Base-by-base conservation (phyloP, 2,888 invertebrate species). In the Coelopa pilipes region DNA sequence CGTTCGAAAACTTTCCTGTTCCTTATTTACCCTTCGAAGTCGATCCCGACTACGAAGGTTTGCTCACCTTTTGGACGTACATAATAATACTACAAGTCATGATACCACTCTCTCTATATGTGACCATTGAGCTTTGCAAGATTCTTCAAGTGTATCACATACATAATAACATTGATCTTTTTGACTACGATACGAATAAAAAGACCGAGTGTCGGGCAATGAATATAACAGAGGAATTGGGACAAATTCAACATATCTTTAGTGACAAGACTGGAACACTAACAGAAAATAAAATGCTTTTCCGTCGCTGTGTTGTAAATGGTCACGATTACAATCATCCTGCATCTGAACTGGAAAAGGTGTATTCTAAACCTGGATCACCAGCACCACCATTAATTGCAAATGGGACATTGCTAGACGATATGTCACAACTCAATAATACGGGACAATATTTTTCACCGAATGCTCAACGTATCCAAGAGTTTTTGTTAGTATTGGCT, bases 191-290 rank as follows among this genome's bases (percentile, higher is more conserved):
- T 74, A 93, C 93, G 50, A 94, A 96, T 86, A 95, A 93, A 81
- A 90, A 92, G 79, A 92, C 94, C 72, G 94, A 97, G 88, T 99
- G 98, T 86, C 92, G 97, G 57, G 97, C 98, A 59, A 90, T 97
- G 84, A 98, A 99, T 87, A 98, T 99, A 78, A 97, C 98, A 0
- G 98, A 99, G 87, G 98, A 99, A 88, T 90, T 99, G 80, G 99
- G 99, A 1, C 98, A 99, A 89, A 90, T 95, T 67, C 94, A 96
- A 83, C 98, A 98, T 84, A 91, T 99, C 78, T 98, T 99, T 88
- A 96, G 96, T 12, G 99, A 99, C 87, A 99, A 99, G 89, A 99
- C 99, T 0, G 99, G 99, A 9, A 99, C 99, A 1, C 89, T 99
- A 73, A 99, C 99, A 0, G 98, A 98, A 88, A 99, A 99, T 87